Conservation (phyloP, 2,888 invertebrate species). For the Drosophila neoperkinsi region DNA sequence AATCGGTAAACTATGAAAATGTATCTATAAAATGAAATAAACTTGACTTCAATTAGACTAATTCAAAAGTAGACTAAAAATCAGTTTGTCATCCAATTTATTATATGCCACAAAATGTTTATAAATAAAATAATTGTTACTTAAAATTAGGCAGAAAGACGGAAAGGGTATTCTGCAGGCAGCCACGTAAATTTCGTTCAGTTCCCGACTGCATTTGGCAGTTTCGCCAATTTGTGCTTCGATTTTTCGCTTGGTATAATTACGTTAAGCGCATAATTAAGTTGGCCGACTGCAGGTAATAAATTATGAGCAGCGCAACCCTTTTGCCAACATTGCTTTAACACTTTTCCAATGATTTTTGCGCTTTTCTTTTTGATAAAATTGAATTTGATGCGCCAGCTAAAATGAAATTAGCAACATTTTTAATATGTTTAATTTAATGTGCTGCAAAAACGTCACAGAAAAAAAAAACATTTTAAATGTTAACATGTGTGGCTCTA, state of each 20-base stretch:
- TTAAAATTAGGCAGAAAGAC: no score
- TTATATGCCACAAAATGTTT: neutral
- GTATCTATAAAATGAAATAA: neutral
- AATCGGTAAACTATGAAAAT: neutral
- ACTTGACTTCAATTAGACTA: neutral
- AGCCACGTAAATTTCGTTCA: neutral
- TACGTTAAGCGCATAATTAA: conserved; percentile 78
- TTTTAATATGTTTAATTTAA: conserved; percentile 62
- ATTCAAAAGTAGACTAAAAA: neutral
- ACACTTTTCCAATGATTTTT: conserved; percentile 22
- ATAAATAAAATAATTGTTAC: no score
- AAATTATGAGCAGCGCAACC: conserved; percentile 64
- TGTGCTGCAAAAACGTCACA: conserved; percentile 23
- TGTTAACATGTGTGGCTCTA: conserved; percentile 48
- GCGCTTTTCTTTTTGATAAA: conserved; percentile 22
- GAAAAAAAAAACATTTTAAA: conserved; percentile 47
- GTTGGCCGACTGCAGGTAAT: conserved; percentile 74
- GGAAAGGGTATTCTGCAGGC: conserved; percentile 6
- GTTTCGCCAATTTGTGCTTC: conserved; percentile 70
- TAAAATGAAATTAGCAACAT: conserved; percentile 63
- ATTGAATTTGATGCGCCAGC: conserved; percentile 60
- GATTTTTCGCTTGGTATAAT: conserved; percentile 72
- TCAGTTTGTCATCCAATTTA: neutral
- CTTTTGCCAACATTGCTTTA: conserved; percentile 38
- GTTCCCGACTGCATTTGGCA: conserved; percentile 50